Percentiles rank a stretch among this genome's conserved stretches.
Conservation (phyloP, 2,797 vertebrate species). For the Harpagifer antarcticus region DNA sequence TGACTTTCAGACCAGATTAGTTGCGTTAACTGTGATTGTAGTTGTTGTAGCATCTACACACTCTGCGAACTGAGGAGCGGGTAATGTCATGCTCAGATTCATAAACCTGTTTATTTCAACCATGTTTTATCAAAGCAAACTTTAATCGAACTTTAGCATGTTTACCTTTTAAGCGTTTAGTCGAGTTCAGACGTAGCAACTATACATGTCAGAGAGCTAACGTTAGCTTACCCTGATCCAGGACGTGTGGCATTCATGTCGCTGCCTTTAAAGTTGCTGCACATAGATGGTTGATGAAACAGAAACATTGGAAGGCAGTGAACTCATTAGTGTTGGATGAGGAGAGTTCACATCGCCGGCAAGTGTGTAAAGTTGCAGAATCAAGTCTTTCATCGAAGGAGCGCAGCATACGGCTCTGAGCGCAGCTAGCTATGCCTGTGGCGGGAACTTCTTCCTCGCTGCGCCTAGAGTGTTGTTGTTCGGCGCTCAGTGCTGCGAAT, state of each 20-base stretch:
- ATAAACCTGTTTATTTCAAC: not conserved
- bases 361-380: not conserved
- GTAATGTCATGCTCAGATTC: conserved; percentile 12
- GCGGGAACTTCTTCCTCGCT: conserved; percentile 36
- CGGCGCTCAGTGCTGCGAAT: not conserved
- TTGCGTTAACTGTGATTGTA: conserved; percentile 28
- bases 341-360: not conserved
- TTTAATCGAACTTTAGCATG: not conserved
- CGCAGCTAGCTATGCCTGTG: not conserved
- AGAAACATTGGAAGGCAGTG: not conserved
- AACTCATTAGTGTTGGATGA: not conserved
- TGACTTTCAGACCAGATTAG: conserved; percentile 33
- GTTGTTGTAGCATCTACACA: not conserved
- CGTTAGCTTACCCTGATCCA: conserved; percentile 25
- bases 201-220: conserved; percentile 4
- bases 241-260: not conserved
- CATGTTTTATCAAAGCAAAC: too few relatives aligned
- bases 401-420: too few relatives aligned
- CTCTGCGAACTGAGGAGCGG: conserved; percentile 1
- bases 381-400: accelerated
- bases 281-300: too few relatives aligned
- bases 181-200: not conserved
- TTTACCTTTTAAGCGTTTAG: not conserved
- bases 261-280: not conserved
- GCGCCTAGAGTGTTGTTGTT: accelerated